A percentile compares a stretch with the other conserved stretches of the same genome.
Conservation (phyloP, 2,113 vertebrate genomes). For the Tiliqua scincoides region DNA sequence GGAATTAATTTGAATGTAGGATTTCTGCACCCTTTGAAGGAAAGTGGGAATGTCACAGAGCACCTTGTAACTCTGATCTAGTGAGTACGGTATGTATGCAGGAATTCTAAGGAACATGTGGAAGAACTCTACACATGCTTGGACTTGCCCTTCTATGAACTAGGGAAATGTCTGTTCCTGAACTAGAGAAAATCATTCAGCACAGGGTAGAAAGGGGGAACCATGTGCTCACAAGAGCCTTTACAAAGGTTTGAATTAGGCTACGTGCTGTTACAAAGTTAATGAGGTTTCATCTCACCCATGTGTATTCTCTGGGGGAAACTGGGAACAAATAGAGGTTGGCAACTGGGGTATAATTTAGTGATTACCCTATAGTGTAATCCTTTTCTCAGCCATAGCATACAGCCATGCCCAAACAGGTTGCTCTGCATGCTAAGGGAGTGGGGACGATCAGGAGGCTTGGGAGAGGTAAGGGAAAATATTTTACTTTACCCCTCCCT, state of each 20-base stretch:
- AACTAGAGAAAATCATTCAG: neutral
- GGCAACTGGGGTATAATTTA: too few species aligned
- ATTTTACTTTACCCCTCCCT: too few species aligned
- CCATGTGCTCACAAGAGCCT: neutral
- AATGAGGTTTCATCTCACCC: neutral
- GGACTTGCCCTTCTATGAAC: neutral
- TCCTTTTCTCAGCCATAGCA: too few species aligned
- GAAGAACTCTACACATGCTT: neutral
- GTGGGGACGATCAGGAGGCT: too few species aligned
- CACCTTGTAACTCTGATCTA: neutral
- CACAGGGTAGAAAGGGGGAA: neutral
- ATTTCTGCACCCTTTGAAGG: neutral
- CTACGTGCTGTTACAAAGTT: neutral
- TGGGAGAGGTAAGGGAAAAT: too few species aligned
- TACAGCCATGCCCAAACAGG: too few species aligned
- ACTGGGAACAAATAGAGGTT: neutral
- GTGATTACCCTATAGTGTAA: too few species aligned
- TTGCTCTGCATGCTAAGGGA: too few species aligned
- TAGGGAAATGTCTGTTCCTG: neutral
- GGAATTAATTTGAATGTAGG: conserved; percentile 16
- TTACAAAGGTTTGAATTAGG: neutral
- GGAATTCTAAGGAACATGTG: neutral
- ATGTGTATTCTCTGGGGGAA: neutral
- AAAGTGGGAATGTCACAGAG: conserved; percentile 9
- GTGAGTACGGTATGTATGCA: neutral